A percentile compares a stretch with the other conserved stretches of the same genome.
Evolutionary conservation across 2,888 invertebrate species (phyloP).

Genomic region (Apocheima hispidaria): DNA sequence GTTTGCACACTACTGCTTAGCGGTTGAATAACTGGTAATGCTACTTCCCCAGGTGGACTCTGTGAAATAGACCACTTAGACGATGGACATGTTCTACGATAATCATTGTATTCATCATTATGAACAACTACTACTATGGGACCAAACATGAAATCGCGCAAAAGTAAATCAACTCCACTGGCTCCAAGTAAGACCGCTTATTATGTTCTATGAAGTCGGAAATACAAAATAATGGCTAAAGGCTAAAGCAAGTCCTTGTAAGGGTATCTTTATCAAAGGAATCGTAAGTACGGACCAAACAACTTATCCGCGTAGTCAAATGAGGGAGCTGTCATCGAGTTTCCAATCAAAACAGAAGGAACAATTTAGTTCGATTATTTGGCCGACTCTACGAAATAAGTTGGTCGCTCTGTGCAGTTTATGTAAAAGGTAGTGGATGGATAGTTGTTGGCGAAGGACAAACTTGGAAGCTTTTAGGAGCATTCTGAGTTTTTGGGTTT

Average conservation of each 20-base stretch:
- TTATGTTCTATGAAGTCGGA: neutral
- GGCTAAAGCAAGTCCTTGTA: neutral
- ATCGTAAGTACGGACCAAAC: neutral
- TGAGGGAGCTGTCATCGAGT: neutral
- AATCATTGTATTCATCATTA: too few relatives aligned
- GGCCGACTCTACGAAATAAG: neutral
- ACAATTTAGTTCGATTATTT: neutral
- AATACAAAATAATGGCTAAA: neutral
- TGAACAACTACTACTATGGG: too few relatives aligned
- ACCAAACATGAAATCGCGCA: too few relatives aligned
- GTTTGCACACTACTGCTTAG: too few relatives aligned
- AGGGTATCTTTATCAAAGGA: conserved; percentile 16
- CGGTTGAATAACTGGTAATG: too few relatives aligned
- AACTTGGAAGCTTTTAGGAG: conserved; percentile 1
- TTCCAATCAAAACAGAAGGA: neutral
- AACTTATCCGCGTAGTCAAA: neutral
- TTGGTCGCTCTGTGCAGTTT: neutral
- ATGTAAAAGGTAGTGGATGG: neutral
- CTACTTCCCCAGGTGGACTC: too few relatives aligned
- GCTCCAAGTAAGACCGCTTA: neutral
- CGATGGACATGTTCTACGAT: too few relatives aligned
- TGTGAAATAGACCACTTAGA: too few relatives aligned
- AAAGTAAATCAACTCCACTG: neutral
- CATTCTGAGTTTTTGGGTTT: too few relatives aligned
- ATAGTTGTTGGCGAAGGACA: neutral